Evolutionary conservation across 2,113 vertebrate species (phyloP), one percentile per base, ranked within the genome.

Genomic region (Jaculus jaculus): DNA sequence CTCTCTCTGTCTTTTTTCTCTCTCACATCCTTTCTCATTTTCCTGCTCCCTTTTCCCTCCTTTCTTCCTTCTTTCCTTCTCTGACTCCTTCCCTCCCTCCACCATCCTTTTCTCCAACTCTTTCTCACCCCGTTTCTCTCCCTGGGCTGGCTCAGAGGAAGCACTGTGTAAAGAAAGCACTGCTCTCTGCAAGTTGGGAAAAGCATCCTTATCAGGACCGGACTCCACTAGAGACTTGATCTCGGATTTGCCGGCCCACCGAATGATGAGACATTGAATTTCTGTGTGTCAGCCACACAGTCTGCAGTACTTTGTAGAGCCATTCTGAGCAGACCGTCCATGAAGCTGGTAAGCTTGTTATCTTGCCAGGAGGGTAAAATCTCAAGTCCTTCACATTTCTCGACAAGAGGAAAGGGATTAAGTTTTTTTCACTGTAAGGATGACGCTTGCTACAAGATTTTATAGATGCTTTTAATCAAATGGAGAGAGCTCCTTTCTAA

Each of bases 391-490:
- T 93, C 47, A 28, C n/a, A 24, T 79, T 89, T 71, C 58, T 73
- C 66, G 6, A 87, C 34, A 90, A 92, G 79, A 85, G 23, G 30
- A 30, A 93, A 82, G 58, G 65, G 37, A 42, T 84, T 82, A 63
- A 54, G 60, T 66, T 65, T 66, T 65, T 90, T 65, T 78, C 79
- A 51, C 28, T 32, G 87, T 82, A 86, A 93, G n/a, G 61, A 39
- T 58, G 37, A 78, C 66, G 66, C 78, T 74, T 93, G 5, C 66
- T 65, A 16, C 28, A 68, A 84, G 82, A 74, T 47, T 92, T 96
- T 90, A 34, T 69, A 84, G 69, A 79, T 75, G 60, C 23, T 95
- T 90, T 93, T 42, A 92, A 88, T 83, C 75, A 94, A 89, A 75
- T 42, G n/a, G 69, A 84, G 37, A 54, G 83, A 74, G 63, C 69